These are phyloP conservation scores for Prinia subflava DNA, from an alignment of 2,113 vertebrate species.

Conservation along the genomic window DNA sequence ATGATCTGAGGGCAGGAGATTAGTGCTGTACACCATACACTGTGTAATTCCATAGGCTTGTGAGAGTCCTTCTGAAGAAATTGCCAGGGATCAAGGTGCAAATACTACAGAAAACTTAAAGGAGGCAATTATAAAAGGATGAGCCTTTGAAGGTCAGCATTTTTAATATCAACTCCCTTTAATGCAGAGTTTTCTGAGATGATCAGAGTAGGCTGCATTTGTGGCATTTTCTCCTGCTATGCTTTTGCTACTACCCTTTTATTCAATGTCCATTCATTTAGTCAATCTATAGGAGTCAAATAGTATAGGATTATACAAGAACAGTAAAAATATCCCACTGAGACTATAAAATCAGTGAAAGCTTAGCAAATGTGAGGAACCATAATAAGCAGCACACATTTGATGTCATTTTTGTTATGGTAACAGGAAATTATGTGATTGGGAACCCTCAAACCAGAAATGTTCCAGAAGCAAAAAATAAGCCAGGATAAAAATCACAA, in stretches of 20 bases:
- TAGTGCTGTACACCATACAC: neutral
- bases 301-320: neutral
- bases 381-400: neutral
- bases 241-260: neutral
- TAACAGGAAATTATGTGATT: neutral
- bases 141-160: neutral
- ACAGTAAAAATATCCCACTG: neutral
- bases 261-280: neutral
- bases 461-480: neutral
- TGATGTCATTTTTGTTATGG: neutral
- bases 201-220: neutral
- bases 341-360: neutral
- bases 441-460: neutral
- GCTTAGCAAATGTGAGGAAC: neutral
- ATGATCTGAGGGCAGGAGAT: neutral
- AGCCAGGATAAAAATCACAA: neutral
- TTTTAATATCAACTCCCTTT: neutral
- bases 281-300: neutral
- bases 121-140: neutral
- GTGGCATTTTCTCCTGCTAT: rapidly evolving
- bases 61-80: neutral
- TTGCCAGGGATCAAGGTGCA: neutral
- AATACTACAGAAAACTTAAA: neutral
- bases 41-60: neutral
- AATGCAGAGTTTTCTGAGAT: neutral